Conservation (phyloP, 2,888 invertebrate species). For the Mechanitis mazaeus region DNA sequence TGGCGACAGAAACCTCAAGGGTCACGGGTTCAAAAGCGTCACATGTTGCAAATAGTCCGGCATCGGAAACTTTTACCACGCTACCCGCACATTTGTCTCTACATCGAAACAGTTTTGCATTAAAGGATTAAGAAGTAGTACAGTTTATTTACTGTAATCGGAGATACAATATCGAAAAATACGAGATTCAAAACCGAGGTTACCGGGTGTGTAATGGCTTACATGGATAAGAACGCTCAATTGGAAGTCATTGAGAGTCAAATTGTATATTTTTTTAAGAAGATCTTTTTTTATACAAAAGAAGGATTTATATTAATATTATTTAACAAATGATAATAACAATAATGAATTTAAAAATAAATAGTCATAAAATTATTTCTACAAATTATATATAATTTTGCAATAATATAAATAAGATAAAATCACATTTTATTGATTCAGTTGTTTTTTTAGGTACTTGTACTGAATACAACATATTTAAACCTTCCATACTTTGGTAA, state of each 20-base stretch:
- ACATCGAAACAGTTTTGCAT: slow-evolving; percentile 34
- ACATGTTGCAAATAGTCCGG: slow-evolving; percentile 62
- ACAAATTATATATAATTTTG: too few relatives aligned
- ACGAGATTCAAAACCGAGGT: not conserved
- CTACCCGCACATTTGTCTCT: slow-evolving; percentile 62
- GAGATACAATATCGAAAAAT: slow-evolving; percentile 3
- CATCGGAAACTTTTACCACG: slow-evolving; percentile 54
- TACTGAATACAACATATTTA: too few relatives aligned
- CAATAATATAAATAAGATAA: too few relatives aligned
- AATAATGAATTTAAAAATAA: too few relatives aligned
- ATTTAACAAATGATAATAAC: too few relatives aligned
- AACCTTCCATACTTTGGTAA: too few relatives aligned
- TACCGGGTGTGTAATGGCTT: slow-evolving; percentile 6
- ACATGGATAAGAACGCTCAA: slow-evolving; percentile 14
- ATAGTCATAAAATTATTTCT: too few relatives aligned
- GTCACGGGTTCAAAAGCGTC: slow-evolving; percentile 57
- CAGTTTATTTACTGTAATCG: slow-evolving; percentile 22
- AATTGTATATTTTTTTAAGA: too few relatives aligned
- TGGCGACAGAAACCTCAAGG: slow-evolving; percentile 60
- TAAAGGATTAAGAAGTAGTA: slow-evolving; percentile 25
- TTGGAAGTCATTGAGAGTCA: slow-evolving; percentile 14
- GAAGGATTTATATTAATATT: too few relatives aligned
- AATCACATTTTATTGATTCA: too few relatives aligned
- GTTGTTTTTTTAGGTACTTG: too few relatives aligned
- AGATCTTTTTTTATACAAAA: too few relatives aligned